Evolutionary conservation across 2,113 vertebrate genomes (phyloP).

Genomic region (Centrocercus urophasianus): DNA sequence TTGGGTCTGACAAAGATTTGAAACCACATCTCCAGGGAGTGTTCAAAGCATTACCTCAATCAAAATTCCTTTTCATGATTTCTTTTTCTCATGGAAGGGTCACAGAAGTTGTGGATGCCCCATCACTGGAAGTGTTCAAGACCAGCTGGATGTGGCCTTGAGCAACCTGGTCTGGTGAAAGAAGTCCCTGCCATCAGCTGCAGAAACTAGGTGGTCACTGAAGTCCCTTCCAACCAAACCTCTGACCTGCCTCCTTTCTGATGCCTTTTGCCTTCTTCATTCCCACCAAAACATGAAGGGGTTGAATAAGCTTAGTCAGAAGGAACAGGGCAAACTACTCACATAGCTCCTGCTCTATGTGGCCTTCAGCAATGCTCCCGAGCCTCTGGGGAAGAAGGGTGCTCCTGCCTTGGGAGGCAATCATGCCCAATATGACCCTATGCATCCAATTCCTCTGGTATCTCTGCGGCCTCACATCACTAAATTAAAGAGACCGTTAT

Average conservation of each 20-base stretch:
- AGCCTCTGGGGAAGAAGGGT: neutral
- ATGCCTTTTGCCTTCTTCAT: neutral
- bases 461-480: neutral
- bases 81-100: neutral
- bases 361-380: neutral
- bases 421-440: accelerated
- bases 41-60: neutral
- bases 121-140: neutral
- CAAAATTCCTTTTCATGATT: neutral
- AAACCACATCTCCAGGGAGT: neutral
- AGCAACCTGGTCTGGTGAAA: neutral
- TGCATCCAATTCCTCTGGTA: neutral
- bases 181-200: neutral
- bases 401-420: neutral
- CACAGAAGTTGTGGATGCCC: neutral
- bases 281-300: neutral
- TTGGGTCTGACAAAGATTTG: neutral
- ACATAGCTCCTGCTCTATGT: neutral
- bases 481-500: neutral
- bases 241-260: neutral
- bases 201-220: neutral
- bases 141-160: neutral
- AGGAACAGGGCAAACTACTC: neutral
- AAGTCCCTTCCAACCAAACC: neutral
- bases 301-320: neutral